Conservation (phyloP, 1,140 invertebrate genomes). For the Magallana gigas region DNA sequence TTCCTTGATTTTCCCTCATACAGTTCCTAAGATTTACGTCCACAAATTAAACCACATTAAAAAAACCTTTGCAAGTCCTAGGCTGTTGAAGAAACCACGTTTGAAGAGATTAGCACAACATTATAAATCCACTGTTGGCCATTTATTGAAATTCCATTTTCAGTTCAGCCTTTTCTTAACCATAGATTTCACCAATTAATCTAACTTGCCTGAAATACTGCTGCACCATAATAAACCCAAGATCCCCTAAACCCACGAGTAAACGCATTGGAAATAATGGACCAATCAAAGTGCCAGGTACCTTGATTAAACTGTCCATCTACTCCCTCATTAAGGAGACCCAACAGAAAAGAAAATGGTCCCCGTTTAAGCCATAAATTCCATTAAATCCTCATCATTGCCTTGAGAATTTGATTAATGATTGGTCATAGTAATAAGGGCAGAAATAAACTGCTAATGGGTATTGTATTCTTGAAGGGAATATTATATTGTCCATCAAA, state of each 20-base stretch:
- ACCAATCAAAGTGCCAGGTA: constrained; percentile 13
- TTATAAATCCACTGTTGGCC: background rate
- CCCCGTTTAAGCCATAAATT: background rate
- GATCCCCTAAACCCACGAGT: background rate
- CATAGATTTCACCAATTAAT: background rate
- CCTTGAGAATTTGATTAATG: constrained; percentile 6
- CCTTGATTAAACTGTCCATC: background rate
- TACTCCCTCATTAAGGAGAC: background rate
- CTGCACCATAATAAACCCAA: background rate
- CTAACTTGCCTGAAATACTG: background rate
- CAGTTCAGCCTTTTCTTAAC: background rate
- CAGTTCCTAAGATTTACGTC: too few species aligned
- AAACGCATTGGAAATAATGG: background rate
- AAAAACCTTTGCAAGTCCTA: background rate
- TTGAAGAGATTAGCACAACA: constrained; percentile 1
- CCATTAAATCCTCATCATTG: constrained; percentile 4
- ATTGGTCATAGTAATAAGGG: background rate
- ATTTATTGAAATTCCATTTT: background rate
- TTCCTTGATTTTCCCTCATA: too few species aligned
- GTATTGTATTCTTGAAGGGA: background rate
- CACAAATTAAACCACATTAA: background rate
- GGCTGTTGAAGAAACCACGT: background rate
- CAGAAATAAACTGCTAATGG: background rate
- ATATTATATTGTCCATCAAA: background rate
- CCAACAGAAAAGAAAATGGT: background rate